Evolutionary conservation across 2,113 vertebrate genomes (phyloP), one percentile per base, ranked within the genome.

Genomic region (Peromyscus leucopus): DNA sequence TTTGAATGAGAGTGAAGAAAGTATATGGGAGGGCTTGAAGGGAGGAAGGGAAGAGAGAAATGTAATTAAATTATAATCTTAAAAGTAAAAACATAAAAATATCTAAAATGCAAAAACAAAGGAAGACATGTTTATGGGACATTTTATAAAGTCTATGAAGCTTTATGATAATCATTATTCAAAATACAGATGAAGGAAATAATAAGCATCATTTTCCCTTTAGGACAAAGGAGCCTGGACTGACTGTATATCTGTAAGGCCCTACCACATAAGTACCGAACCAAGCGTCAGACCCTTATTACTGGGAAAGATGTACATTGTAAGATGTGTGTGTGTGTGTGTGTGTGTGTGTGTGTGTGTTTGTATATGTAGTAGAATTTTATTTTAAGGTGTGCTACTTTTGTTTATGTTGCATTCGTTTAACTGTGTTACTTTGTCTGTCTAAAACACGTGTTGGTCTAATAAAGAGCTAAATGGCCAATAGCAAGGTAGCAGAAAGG

Each of bases 91-190:
- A 22, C 11, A 39, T n/a, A 21, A 83, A 83, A 83, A 15, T 83
- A 59, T 61, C 22, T 26, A 22, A 83, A 83, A 59, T 17, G 21
- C 79, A 82, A 61, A 59, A 9, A 31, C 5, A 48, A 48, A 48
- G 4, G 51, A 39, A 83, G 36, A 7, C 11, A 61, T 8, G 22
- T 61, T 26, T 39, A 46, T 9, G 76, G 74, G 87, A 89, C 46
- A 92, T 95, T 96, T 93, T 86, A 69, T 92, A 93, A 97, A 95
- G 65, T 78, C 61, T n/a, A 78, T 51, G 9, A 90, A 1, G 21
- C 80, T 91, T 97, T 93, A 79, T 55, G 71, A 96, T 97, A 93
- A 88, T 63, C 85, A 80, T 89, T 95, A 67, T 86, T 87, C 78
- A n/a, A 55, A 22, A 2, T 6, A n/a, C 33, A 90, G 46, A 83